Base-by-base conservation (phyloP, 2,888 invertebrate genomes). In the Microctonus hyperodae region DNA sequence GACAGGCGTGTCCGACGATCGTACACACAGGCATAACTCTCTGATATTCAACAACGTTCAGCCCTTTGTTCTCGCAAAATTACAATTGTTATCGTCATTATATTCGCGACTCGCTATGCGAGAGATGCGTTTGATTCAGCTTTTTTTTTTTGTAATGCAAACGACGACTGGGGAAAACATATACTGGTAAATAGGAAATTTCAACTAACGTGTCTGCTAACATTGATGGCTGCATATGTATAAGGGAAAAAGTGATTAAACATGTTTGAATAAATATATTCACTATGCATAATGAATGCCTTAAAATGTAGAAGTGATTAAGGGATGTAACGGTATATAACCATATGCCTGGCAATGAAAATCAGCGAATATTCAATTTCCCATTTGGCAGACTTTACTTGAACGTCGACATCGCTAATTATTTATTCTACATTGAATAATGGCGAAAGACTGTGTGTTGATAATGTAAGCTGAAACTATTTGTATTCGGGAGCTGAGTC, bases 61-160 rank as follows among this genome's bases (percentile, higher is more conserved):
- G 69, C 70, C 76, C 81, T 83, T 83, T 82, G 82, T 82, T 75
- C 77, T 70, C 73, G 64, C 73, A 76, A 79, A 80, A 83, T 83
- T 81, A 81, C 81, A 82, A 82, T 81, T 79, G 81, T 80, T 79
- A 76, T 81, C 77, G 76, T 80, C 79, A 83, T 83, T 82, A 82
- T 81, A 55, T 53, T 31, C 80, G 79, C 74, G 74, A 75, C 74
- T 73, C 70, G 80, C 76, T 79, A 81, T 81, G 81, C 78, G 67
- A 75, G 71, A 79, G 78, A 81, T 81, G 59, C 59, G 59, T 60
- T 60, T 60, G 59, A 60, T 60, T 60, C 10, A 22, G 20, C 16
- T 23, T 28, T 60, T 48, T 48, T 48, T 44, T 7, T 44, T 20
- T 16, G 16, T 44, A 44, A 44, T 44, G 44, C 44, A 44, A 44